Evolutionary conservation across 2,113 vertebrate species (phyloP).

Genomic region (Microtus montanus): DNA sequence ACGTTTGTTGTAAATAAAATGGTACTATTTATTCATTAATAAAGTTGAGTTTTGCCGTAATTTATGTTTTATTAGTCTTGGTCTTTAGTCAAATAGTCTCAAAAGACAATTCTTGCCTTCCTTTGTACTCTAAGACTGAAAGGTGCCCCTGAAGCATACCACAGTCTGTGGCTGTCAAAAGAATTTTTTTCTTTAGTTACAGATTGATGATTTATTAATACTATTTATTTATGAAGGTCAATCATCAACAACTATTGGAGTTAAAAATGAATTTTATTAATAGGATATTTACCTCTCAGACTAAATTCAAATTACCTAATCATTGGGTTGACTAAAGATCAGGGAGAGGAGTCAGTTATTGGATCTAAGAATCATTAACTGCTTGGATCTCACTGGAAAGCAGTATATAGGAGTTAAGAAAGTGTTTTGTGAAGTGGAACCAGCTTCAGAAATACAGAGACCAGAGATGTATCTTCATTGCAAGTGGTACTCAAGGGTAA

Average conservation of each 20-base stretch:
- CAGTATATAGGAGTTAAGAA: neutral
- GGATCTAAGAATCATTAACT: neutral
- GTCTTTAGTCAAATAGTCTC: conserved; percentile 65
- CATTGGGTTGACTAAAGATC: conserved; percentile 53
- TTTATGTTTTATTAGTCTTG: conserved; percentile 60
- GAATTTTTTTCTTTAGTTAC: conserved; percentile 79
- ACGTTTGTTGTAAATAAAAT: conserved; percentile 69
- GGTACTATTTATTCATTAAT: conserved; percentile 41
- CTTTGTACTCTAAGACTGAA: conserved; percentile 72
- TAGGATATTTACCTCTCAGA: conserved; percentile 82
- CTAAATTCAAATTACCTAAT: conserved; percentile 74
- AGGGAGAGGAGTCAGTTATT: conserved; percentile 49
- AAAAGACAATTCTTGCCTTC: neutral
- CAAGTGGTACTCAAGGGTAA: neutral
- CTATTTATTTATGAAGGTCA: conserved; percentile 86
- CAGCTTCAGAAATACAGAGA: neutral
- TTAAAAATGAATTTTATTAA: conserved; percentile 83
- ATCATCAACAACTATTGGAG: conserved; percentile 80
- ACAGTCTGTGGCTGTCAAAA: conserved; percentile 68
- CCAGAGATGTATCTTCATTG: conserved; percentile 1
- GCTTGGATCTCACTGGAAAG: conserved; percentile 35
- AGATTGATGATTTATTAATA: conserved; percentile 90
- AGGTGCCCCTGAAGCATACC: conserved; percentile 78
- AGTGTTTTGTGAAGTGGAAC: neutral
- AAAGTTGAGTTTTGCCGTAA: conserved; percentile 11